A percentile compares a stretch with the other conserved stretches of the same genome.
Evolutionary conservation across 1,140 invertebrate genomes (phyloP).

Genomic region (Callitettix versicolor): DNA sequence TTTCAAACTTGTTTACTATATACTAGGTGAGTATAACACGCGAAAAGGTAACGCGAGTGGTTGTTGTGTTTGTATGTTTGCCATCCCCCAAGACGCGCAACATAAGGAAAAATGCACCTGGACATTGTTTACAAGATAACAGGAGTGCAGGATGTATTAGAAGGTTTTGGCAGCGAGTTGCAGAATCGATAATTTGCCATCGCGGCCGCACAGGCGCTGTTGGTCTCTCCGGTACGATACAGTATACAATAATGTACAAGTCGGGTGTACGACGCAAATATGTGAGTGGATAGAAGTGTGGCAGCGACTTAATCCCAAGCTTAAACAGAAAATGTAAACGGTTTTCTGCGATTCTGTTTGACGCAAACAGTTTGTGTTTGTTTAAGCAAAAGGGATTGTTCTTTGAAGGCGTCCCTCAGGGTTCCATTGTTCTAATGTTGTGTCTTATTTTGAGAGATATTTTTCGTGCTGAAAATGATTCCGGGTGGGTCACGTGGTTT

Average conservation of each 20-base stretch:
- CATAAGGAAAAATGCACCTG: constrained; percentile 22
- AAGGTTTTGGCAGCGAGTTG: constrained; percentile 1
- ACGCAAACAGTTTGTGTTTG: too few relatives aligned
- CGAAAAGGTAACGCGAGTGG: background rate
- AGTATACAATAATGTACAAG: background rate
- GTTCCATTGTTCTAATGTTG: too few relatives aligned
- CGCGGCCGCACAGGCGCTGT: background rate
- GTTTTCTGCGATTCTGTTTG: too few relatives aligned
- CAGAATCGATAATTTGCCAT: constrained; percentile 2
- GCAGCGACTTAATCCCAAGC: too few relatives aligned
- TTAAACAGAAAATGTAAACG: too few relatives aligned
- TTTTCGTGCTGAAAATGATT: too few relatives aligned
- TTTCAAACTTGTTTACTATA: constrained; percentile 5
- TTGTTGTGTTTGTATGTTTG: constrained; percentile 6
- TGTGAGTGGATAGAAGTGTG: too few relatives aligned
- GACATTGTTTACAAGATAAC: constrained; percentile 20
- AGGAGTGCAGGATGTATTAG: constrained; percentile 14
- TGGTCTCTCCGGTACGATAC: background rate
- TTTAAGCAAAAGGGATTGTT: too few relatives aligned
- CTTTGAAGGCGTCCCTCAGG: too few relatives aligned
- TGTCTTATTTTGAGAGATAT: too few relatives aligned
- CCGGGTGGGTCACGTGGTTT: too few relatives aligned
- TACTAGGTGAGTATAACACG: constrained; percentile 11
- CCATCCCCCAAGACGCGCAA: background rate
- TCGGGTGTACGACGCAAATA: too few relatives aligned